These are phyloP conservation scores for Styela plicata DNA, from an alignment of 23 tunicate genomes.

Conservation along the genomic window DNA sequence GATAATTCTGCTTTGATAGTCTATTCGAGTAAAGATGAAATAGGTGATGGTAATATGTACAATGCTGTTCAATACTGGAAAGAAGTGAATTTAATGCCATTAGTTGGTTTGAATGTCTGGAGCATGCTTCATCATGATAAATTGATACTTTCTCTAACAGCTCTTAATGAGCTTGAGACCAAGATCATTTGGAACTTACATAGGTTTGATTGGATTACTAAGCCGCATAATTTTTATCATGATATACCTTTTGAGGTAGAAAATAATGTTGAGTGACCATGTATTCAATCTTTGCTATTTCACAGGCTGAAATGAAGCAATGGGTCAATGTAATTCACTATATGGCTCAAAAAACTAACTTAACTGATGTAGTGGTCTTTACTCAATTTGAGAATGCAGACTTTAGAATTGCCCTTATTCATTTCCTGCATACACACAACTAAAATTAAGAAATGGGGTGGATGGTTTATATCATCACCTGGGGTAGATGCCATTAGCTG, in stretches of 20 bases:
- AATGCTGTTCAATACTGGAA: slow-evolving; percentile 12
- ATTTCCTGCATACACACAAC: too few species aligned
- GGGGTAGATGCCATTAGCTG: too few species aligned
- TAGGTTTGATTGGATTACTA: slow-evolving; percentile 57
- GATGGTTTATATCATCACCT: too few species aligned
- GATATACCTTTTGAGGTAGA: slow-evolving; percentile 57
- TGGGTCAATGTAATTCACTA: too few species aligned
- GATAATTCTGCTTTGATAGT: slow-evolving; percentile 50
- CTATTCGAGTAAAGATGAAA: slow-evolving; percentile 27
- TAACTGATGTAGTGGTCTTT: too few species aligned
- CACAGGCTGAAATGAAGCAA: too few species aligned
- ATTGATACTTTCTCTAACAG: slow-evolving; percentile 36
- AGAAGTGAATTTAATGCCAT: slow-evolving; percentile 51
- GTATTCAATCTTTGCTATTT: too few species aligned
- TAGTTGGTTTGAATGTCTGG: slow-evolving; percentile 61
- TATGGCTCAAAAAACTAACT: too few species aligned
- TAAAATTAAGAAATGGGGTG: too few species aligned
- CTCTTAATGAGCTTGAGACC: slow-evolving; percentile 70
- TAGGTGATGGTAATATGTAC: slow-evolving; percentile 17
- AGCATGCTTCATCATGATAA: slow-evolving; percentile 81
- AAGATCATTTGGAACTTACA: slow-evolving; percentile 62
- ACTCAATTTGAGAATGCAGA: too few species aligned
- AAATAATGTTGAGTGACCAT: background rate
- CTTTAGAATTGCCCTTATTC: too few species aligned
- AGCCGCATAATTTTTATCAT: slow-evolving; percentile 82